Evolutionary conservation across 1,140 invertebrate genomes (phyloP), one percentile per base, ranked within the genome.

Genomic region (Drosophila eugracilis): DNA sequence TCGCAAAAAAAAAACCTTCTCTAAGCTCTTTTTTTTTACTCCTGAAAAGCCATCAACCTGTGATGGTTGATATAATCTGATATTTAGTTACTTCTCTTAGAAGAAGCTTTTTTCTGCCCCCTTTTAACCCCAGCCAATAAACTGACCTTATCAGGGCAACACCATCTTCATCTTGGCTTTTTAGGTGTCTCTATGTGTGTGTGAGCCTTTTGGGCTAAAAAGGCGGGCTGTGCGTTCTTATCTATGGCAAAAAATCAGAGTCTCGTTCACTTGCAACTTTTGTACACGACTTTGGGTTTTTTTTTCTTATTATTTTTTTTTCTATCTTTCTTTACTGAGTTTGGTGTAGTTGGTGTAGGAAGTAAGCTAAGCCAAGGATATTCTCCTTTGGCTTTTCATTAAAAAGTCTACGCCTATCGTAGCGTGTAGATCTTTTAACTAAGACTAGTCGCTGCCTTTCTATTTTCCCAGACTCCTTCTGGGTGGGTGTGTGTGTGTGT

Each of bases 371-470:
- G 19, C 55, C 34, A 26, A 52, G 24, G 45, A 42, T 41, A 39
- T 66, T 67, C 30, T 57, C 66, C 32, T 63, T 58, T 59, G 67
- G 73, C 83, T 88, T 86, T 86, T 86, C 81, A 86, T 86, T 86
- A 86, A 86, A 86, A 86, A 71, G 63, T 50, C 49, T 60, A 53
- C 45, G 73, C 74, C 83, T 86, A 86, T 86, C 81, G 69, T 55
- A 49, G 52, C 67, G 54, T 57, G 44, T 53, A 75, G 77, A 86
- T 86, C 81, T 86, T 77, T 54, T 81, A 79, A 60, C 73, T 81
- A 77, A 50, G 67, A 75, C 48, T 59, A 75, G 49, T 67, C 44
- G 24, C n/a, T 26, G 9, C 3, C 24, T 37, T 26, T 60, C 49
- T 39, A 10, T 37, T 24, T 42, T 41, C 19, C 17, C 21, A 24